A percentile compares a stretch with the other conserved stretches of the same genome.
These are phyloP conservation scores for Castor canadensis DNA, from an alignment of 2,113 vertebrate genomes.

Conservation along the genomic window DNA sequence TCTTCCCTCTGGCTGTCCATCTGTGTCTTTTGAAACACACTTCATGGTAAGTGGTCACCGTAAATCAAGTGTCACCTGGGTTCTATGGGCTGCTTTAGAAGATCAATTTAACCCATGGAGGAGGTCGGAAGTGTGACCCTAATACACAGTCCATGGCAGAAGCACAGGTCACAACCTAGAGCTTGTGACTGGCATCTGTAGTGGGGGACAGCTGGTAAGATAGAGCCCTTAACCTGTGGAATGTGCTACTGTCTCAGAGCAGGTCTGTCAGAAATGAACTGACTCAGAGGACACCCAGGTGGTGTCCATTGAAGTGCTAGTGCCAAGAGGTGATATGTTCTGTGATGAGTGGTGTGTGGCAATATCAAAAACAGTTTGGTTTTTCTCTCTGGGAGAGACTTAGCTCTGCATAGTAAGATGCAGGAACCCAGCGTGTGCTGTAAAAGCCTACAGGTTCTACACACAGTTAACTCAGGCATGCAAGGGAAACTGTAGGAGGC, in stretches of 20 bases:
- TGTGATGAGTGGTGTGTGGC: too few species aligned
- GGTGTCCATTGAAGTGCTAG: background rate
- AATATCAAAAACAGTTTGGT: too few species aligned
- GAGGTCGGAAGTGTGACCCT: background rate
- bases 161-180: too few species aligned
- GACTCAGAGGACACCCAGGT: background rate
- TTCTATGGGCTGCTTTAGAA: background rate
- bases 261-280: background rate
- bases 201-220: background rate
- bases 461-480: background rate
- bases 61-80: background rate
- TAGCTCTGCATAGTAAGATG: too few species aligned
- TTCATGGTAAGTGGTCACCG: too few species aligned
- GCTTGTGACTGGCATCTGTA: too few species aligned
- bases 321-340: background rate
- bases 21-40: background rate
- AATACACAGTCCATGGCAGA: background rate
- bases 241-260: background rate
- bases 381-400: too few species aligned
- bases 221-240: background rate
- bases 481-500: background rate
- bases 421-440: too few species aligned
- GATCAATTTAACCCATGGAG: background rate
- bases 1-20: background rate
- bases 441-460: rapidly evolving